These are phyloP conservation scores for Aphaenogaster floridana DNA, from an alignment of 1,140 invertebrate species.

Conservation along the genomic window DNA sequence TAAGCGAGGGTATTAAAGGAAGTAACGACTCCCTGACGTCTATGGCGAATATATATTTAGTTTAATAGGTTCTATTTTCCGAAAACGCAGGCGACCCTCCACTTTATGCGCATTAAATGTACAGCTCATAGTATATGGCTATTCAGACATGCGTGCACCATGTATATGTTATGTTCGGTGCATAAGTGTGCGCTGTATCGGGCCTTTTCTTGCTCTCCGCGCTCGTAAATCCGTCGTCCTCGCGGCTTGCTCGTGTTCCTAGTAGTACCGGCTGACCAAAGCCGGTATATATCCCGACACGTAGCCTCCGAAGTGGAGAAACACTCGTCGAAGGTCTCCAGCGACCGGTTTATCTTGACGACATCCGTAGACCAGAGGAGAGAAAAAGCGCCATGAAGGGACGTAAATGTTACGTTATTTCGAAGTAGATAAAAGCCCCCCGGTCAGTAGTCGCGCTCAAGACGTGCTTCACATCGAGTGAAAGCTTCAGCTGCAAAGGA, in stretches of 20 bases:
- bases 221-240: conserved; percentile 68
- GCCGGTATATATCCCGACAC: conserved; percentile 56
- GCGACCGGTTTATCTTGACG: conserved; percentile 72
- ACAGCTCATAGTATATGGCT: neutral
- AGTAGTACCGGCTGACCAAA: conserved; percentile 43
- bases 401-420: conserved; percentile 68
- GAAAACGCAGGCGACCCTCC: neutral
- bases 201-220: conserved; percentile 35
- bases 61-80: conserved; percentile 6
- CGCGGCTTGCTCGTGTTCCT: conserved; percentile 37
- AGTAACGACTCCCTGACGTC: neutral
- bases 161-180: neutral
- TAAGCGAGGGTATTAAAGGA: neutral
- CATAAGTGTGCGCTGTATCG: conserved; percentile 47
- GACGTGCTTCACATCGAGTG: conserved; percentile 29
- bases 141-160: neutral
- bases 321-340: conserved; percentile 63
- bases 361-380: conserved; percentile 45
- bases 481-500: conserved; percentile 14
- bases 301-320: conserved; percentile 61
- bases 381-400: conserved; percentile 58
- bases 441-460: conserved; percentile 41
- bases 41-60: neutral
- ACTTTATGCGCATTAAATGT: conserved; percentile 49
- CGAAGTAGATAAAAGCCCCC: conserved; percentile 69